A percentile compares a stretch with the other conserved stretches of the same genome.
These are phyloP conservation scores for Hyperoplus lanceolatus DNA, from an alignment of 2,797 vertebrate genomes.

Conservation along the genomic window DNA sequence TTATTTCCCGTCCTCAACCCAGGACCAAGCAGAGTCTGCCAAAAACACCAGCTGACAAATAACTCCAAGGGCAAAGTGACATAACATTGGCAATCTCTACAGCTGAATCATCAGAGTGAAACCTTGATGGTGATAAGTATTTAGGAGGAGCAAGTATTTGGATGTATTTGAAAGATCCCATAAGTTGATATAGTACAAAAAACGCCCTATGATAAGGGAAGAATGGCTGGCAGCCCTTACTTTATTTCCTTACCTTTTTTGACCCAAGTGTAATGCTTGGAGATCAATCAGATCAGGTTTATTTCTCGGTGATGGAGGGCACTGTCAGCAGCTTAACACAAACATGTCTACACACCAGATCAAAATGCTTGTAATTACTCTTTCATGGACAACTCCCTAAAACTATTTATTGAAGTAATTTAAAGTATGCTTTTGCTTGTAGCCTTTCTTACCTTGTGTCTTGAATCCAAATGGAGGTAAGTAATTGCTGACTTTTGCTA, in stretches of 20 bases:
- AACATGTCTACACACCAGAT: neutral
- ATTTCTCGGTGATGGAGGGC: slow-evolving; percentile 4
- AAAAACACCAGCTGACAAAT: slow-evolving; percentile 32
- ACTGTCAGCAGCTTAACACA: neutral
- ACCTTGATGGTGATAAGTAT: slow-evolving; percentile 2
- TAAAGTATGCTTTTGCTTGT: neutral
- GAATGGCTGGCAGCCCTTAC: neutral
- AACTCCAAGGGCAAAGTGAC: neutral
- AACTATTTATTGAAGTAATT: neutral
- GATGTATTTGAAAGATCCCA: neutral
- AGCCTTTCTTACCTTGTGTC: slow-evolving; percentile 92
- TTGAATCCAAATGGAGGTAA: slow-evolving; percentile 96
- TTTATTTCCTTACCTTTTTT: slow-evolving; percentile 1
- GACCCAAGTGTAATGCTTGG: neutral
- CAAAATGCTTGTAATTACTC: neutral
- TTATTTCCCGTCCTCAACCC: neutral
- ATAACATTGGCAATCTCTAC: slow-evolving; percentile 18
- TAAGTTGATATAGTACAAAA: slow-evolving; percentile 1
- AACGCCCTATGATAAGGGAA: neutral
- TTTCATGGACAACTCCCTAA: neutral
- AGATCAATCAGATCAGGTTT: neutral
- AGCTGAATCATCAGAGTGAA: neutral
- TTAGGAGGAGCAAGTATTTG: slow-evolving; percentile 11
- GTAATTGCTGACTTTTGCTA: slow-evolving; percentile 90
- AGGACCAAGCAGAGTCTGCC: slow-evolving; percentile 11